Evolutionary conservation across 2,888 invertebrate genomes (phyloP).

Genomic region (Pecten maximus): DNA sequence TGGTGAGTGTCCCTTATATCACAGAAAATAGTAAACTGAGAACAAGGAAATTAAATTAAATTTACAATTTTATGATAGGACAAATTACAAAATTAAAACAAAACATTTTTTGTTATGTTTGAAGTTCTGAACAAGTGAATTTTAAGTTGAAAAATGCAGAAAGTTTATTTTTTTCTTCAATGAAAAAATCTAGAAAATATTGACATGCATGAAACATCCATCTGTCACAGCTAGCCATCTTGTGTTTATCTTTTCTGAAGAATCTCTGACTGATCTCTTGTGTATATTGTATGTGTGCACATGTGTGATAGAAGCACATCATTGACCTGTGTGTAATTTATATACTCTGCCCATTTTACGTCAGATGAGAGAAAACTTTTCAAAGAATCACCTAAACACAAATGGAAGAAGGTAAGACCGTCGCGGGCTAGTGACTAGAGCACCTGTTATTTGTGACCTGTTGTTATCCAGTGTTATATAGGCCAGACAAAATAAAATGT

Average conservation of each 20-base stretch:
- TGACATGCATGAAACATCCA: not conserved
- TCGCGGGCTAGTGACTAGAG: not conserved
- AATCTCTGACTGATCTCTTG: not conserved
- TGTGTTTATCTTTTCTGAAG: not conserved
- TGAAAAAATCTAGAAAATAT: not conserved
- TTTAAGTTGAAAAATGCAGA: too few species aligned
- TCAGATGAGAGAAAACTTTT: conserved; percentile 18
- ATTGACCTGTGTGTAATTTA: not conserved
- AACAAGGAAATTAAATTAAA: not conserved
- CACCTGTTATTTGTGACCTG: not conserved
- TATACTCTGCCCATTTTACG: not conserved
- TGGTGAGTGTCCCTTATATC: not conserved
- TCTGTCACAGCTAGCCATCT: not conserved
- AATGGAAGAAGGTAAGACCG: conserved; percentile 7
- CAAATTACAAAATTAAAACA: too few species aligned
- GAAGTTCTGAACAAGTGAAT: too few species aligned
- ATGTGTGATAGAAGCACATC: not conserved
- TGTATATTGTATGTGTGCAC: not conserved
- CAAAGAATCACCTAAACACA: conserved; percentile 18
- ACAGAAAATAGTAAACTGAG: not conserved
- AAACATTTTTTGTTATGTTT: too few species aligned
- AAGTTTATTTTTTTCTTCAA: not conserved
- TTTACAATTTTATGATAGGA: too few species aligned
- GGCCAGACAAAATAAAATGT: not conserved
- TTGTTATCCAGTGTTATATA: conserved; percentile 1